Evolutionary conservation across 1,140 invertebrate genomes (phyloP), one percentile per base, ranked within the genome.

Genomic region (Pemphigus obesinymphae): DNA sequence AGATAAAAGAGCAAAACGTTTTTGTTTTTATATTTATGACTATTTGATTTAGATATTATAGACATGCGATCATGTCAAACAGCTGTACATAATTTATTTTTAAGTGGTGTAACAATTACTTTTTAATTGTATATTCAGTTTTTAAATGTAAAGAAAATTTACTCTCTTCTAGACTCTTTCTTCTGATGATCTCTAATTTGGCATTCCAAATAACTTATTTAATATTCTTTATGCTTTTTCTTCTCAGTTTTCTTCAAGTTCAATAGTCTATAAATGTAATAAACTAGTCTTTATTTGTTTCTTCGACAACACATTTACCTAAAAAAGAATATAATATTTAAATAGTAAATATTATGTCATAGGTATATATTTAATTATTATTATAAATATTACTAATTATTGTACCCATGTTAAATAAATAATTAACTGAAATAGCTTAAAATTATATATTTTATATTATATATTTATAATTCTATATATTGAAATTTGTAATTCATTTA

Each of bases 241-340:
- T 95, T 8, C 91, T 91, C 63, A 92, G 26, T 92, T 87, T 83
- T 86, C 84, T 84, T 85, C 91, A 2, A 91, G 88, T n/a, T 92
- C 92, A 70, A 99, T 92, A 89, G 85, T 99, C 97, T 82, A 99
- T 96, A 85, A 98, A 99, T 0, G 95, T 92, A 3, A 99, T 92
- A 87, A 94, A 99, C 97, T 97, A 99, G 43, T 97, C 97, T 88
- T 99, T 98, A 87, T 99, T 98, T 0, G 96, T 99, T 88, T 99
- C 94, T 87, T 99, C 98, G 0, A 99, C 97, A 15, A 94, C 90
- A 86, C 96, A 97, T 85, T 96, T 92, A 6, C 96, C 96, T 85
- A 29, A 17, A 78, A 78, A 50, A n/a, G n/a, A 48, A 37, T 7
- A 66, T 20, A 66, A 20, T 37, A 45, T 40, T 10, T 5, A n/a